Evolutionary conservation across 2,888 invertebrate species (phyloP), one percentile per base, ranked within the genome.

Genomic region (Meiosimyza platycephala): DNA sequence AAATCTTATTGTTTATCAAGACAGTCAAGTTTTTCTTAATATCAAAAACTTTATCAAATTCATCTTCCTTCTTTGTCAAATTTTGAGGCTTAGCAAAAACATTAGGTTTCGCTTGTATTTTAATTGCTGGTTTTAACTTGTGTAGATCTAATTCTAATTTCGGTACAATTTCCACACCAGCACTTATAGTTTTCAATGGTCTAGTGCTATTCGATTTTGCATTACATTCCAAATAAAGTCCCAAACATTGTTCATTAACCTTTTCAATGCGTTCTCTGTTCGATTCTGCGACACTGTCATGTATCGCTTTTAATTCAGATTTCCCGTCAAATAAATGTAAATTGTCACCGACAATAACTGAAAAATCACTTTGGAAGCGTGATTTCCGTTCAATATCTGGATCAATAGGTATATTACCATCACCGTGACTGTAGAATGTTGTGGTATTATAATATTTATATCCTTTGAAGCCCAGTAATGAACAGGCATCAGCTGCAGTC

Each of bases 401-500:
- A 11, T 81, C 82, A 5, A 85, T 80, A 12, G 82, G 80, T 1
- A 78, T 73, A 71, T 80, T 80, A 7, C 76, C 76, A 7, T 76
- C 71, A n/a, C 73, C 72, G 15, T 79, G 77, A 22, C 70, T 77
- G 0, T 74, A 75, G 22, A 80, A 75, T 40, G 78, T 75, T 0
- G 83, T 84, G 47, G 78, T 80, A 73, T 86, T 86, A 71, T 79
- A 85, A 68, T 78, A 83, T 22, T 79, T 80, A 7, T 80, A 81
- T 13, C 85, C 87, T 48, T 80, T 84, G 72, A 93, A 94, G 71
- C 94, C 94, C 70, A 94, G 88, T 78, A 92, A 89, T 11, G 86
- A 88, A 80, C 95, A 95, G 62, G 92, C 89, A 72, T 91, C 89
- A 33, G 85, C 84, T 1, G 91, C 91, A 12, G 89, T 88, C 76